phyloP scores from a whole-genome alignment of 2,113 vertebrate genomes.

The Candoia aspera region DNA sequence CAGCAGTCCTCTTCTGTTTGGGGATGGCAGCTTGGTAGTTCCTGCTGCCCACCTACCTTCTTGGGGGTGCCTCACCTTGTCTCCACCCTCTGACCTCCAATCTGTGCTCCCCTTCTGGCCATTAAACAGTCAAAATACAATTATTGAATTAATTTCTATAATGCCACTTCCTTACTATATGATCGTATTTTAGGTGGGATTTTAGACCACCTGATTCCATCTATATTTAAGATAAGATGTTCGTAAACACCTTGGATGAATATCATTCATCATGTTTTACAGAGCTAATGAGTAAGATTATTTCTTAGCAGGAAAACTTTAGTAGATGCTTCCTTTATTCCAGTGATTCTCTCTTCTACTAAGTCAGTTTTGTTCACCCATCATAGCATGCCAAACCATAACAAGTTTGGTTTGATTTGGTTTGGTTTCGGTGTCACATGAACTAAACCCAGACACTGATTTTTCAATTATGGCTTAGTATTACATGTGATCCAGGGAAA shows the following conservation, averaged over 20 bases:
- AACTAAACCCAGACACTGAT: not conserved
- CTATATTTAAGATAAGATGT: not conserved
- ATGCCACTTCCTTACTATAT: not conserved
- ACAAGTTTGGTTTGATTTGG: not conserved
- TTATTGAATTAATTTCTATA: not conserved
- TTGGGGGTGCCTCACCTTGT: not conserved
- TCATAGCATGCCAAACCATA: not conserved
- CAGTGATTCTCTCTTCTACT: not conserved
- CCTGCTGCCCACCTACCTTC: not conserved
- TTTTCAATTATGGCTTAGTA: not conserved
- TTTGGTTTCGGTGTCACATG: not conserved
- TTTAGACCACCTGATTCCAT: not conserved
- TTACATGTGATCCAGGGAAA: not conserved
- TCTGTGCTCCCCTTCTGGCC: not conserved
- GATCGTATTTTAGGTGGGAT: too few relatives aligned
- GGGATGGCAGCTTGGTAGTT: not conserved
- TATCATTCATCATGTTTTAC: not conserved
- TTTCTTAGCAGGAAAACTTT: not conserved
- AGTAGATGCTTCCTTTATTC: not conserved
- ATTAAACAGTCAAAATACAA: not conserved
- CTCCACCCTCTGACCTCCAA: not conserved
- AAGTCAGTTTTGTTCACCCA: not conserved
- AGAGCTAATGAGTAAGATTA: not conserved
- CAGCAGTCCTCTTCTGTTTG: not conserved
- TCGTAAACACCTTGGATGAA: not conserved